These are phyloP conservation scores for Agriopis marginaria DNA, from an alignment of 2,888 invertebrate species.

Conservation along the genomic window DNA sequence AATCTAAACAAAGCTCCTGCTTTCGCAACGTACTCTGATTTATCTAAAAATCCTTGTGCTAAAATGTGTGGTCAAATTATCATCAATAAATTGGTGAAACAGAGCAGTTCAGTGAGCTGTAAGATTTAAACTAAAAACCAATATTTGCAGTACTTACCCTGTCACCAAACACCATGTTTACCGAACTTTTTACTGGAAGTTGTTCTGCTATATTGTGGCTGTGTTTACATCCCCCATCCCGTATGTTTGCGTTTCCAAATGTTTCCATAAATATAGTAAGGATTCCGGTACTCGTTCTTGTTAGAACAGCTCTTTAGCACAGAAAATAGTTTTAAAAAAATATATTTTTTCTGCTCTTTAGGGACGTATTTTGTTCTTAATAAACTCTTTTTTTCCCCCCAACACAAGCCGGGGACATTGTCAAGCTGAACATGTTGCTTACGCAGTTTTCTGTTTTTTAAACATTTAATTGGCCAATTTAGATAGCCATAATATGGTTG, in stretches of 20 bases:
- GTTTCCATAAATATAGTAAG: constrained; percentile 33
- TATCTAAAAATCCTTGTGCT: too few species aligned
- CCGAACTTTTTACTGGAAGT: constrained; percentile 27
- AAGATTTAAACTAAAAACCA: constrained; percentile 24
- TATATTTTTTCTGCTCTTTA: too few species aligned
- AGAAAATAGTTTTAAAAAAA: too few species aligned
- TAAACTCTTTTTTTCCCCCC: too few species aligned
- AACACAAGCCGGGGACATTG: too few species aligned
- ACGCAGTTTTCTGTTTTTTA: too few species aligned
- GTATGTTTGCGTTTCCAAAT: constrained; percentile 34
- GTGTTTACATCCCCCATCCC: constrained; percentile 29
- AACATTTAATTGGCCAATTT: too few species aligned
- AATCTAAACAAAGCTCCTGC: too few species aligned
- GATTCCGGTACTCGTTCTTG: constrained; percentile 26
- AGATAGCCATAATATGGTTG: too few species aligned
- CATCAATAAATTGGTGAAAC: neutral
- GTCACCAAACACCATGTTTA: constrained; percentile 27
- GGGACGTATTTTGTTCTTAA: constrained; percentile 17
- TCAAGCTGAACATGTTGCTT: too few species aligned
- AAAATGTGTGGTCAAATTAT: too few species aligned
- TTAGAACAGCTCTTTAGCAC: constrained; percentile 30
- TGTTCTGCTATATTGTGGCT: constrained; percentile 13
- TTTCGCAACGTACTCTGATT: too few species aligned
- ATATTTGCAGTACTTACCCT: constrained; percentile 27
- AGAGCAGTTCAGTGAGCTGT: constrained; percentile 8